Base-by-base conservation (phyloP, 2,113 vertebrate species). In the Pogona vitticeps region DNA sequence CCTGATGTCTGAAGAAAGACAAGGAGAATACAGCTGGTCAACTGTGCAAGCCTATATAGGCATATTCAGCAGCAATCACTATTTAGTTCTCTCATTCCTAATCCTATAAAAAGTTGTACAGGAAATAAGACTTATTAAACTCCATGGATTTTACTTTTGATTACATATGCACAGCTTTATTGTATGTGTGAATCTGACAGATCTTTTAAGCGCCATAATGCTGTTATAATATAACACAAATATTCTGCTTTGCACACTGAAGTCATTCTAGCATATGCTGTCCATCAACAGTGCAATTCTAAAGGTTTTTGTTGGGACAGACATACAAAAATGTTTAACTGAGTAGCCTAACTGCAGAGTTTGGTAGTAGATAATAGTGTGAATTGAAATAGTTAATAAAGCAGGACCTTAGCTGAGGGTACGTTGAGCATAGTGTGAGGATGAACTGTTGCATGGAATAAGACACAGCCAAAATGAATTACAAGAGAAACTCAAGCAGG, bases 191-290 rank as follows among this genome's bases (percentile, higher is more conserved):
- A 86, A 86, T 77, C 89, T 86, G 88, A 86, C 80, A 86, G 86
- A 91, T 89, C 20, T 61, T 28, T 76, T 89, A 89, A 84, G 61
- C 58, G 58, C 87, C 89, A 80, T 90, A 92, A 2, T 63, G 90
- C 77, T 86, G 73, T 90, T 89, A 85, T 90, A 94, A 90, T 88
- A 91, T 2, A 79, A 78, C n/a, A n/a, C 89, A 93, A 92, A 75
- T 15, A 56, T 5, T 85, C 10, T 80, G 88, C 72, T 94, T 77
- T 92, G 56, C 73, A 81, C 78, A 65, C n/a, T 31, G 38, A 80
- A 28, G 20, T 12, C 46, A 20, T 86, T 86, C 40, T 14, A 31
- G 28, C 26, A 59, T 15, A 71, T 12, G 38, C 58, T 42, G 1
- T 81, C 8, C 31, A 18, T 75, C 13, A 86, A 40, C 12, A n/a